Conservation (phyloP, 2,113 vertebrate species). For the Lampris megalopsis region DNA sequence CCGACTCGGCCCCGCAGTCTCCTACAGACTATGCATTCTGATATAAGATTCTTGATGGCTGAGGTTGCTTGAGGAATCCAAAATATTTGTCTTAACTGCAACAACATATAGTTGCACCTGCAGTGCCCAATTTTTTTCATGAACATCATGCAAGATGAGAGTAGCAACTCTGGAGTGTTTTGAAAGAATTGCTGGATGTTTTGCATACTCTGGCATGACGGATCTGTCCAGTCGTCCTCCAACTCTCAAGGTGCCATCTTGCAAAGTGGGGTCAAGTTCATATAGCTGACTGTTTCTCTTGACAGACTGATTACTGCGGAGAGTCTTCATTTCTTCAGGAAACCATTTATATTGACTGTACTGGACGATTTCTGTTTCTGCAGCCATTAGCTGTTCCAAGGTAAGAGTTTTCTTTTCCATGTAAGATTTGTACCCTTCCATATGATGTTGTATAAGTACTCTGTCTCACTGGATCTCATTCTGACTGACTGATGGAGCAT, state of each 20-base stretch:
- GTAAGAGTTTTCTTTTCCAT: too few relatives aligned
- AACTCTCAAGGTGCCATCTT: slow-evolving; percentile 19
- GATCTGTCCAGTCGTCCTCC: slow-evolving; percentile 8
- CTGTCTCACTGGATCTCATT: too few relatives aligned
- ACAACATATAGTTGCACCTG: background rate
- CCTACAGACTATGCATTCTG: slow-evolving; percentile 4
- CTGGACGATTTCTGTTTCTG: too few relatives aligned
- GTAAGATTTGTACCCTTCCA: too few relatives aligned
- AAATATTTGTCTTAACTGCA: background rate
- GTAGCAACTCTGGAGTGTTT: background rate
- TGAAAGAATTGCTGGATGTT: slow-evolving; percentile 13
- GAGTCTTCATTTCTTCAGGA: background rate
- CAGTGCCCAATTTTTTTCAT: background rate
- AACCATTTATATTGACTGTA: background rate
- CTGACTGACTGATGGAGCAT: background rate
- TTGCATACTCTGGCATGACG: slow-evolving; percentile 8
- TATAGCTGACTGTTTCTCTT: background rate
- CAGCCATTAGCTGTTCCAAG: too few relatives aligned
- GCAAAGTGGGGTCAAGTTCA: slow-evolving; percentile 5
- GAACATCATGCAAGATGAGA: background rate
- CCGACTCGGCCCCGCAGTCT: background rate
- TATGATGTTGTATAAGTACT: too few relatives aligned
- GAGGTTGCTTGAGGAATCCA: slow-evolving; percentile 24
- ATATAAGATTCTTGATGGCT: background rate
- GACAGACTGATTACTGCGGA: background rate